Percentiles rank a stretch among this genome's conserved stretches.
phyloP scores from a whole-genome alignment of 2,113 vertebrate genomes.

The Anarrhichthys ocellatus region DNA sequence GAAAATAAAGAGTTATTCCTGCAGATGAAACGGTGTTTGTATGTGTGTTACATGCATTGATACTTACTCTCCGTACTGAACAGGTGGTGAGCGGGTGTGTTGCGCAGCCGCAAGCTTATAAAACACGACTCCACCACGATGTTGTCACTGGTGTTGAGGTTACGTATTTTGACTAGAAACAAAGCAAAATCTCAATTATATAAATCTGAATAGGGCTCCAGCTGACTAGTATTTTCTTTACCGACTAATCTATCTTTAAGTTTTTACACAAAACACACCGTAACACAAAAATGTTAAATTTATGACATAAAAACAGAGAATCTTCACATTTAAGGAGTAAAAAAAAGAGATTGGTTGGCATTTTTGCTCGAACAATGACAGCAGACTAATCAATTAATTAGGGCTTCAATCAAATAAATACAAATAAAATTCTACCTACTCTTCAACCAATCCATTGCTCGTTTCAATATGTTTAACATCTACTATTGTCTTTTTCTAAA shows the following conservation, averaged over 20 bases:
- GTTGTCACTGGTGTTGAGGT: constrained; percentile 90
- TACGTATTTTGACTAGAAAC: constrained; percentile 84
- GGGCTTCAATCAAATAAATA: too few species aligned
- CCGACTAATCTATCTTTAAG: neutral
- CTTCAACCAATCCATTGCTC: too few species aligned
- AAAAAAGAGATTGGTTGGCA: neutral
- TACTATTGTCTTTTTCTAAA: neutral
- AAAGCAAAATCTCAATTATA: neutral
- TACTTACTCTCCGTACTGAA: constrained; percentile 81
- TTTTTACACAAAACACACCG: too few species aligned
- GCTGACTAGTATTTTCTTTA: neutral
- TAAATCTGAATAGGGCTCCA: neutral
- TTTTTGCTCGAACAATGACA: neutral
- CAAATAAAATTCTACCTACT: too few species aligned
- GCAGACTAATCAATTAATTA: neutral
- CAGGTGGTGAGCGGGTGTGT: constrained; percentile 71
- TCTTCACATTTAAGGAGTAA: neutral
- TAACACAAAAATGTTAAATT: neutral
- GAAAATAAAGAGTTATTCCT: neutral
- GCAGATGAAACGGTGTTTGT: neutral
- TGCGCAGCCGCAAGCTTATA: constrained; percentile 86
- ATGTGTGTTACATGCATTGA: neutral
- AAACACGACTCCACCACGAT: constrained; percentile 94
- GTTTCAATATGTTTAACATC: neutral
- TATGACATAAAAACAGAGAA: neutral